Base-by-base conservation (phyloP, 2,797 vertebrate species). In the Tarsius wallacei region DNA sequence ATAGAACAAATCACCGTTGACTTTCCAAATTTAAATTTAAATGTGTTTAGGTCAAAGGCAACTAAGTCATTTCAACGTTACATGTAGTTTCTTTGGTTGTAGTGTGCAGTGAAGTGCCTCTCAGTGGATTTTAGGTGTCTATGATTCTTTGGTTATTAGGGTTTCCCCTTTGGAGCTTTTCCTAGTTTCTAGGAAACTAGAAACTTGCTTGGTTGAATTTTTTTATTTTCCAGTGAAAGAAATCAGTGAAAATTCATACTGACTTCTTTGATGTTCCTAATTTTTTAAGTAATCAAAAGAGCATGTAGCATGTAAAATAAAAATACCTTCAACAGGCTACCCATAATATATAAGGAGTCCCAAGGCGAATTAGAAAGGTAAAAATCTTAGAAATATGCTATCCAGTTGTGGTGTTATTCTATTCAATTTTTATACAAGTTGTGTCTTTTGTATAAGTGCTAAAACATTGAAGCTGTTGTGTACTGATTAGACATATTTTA, bases 401-500 rank as follows among this genome's bases (percentile, higher is more conserved):
- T 93, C 24, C 87, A 96, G 95, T 63, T 0, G 42, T 80, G 88
- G 66, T 68, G 10, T 22, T n/a, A 91, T 93, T 84, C 93, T 97
- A 53, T 53, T 87, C 97, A 91, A 73, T 77, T 97, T 97, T 59
- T 94, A 93, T 78, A 82, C 80, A 97, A 19, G n/a, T 91, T 33
- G 85, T 17, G 81, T 8, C 80, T 94, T 97, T 91, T 91, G 19
- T 70, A 53, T 77, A 97, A 93, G 94, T 93, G 26, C 64, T 84
- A 83, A 93, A 96, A 87, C 76, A 94, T 36, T 94, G 97, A 95
- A 97, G 49, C 11, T 66, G 76, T 36, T 84, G 0, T 88, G 59
- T 97, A 68, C n/a, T 96, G n/a, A 76, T 97, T 78, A 93, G 96
- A 86, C 49, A 87, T 94, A 90, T 93, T 96, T 42, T 88, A 83